A percentile compares a stretch with the other conserved stretches of the same genome.
These are phyloP conservation scores for Cygnus buccinator DNA, from an alignment of 2,113 vertebrate species.

Conservation along the genomic window DNA sequence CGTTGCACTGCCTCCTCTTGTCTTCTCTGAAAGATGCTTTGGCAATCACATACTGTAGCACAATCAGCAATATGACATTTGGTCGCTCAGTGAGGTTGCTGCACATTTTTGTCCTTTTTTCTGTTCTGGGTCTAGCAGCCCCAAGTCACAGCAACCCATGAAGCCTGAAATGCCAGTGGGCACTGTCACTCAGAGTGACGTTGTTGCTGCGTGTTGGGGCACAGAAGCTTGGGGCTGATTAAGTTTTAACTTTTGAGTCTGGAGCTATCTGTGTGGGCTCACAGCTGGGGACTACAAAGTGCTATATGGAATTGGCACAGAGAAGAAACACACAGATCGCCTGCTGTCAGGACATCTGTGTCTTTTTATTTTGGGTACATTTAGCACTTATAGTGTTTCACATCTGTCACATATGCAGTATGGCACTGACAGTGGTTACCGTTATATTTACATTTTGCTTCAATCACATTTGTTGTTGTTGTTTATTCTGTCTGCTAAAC, in stretches of 20 bases:
- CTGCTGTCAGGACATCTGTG: slow-evolving; percentile 75
- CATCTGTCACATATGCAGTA: slow-evolving; percentile 67
- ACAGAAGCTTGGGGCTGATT: slow-evolving; percentile 70
- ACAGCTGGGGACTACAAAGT: slow-evolving; percentile 71
- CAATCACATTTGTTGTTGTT: slow-evolving; percentile 43
- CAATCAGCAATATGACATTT: neutral
- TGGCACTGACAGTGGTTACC: slow-evolving; percentile 66
- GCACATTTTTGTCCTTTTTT: neutral
- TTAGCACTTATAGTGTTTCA: slow-evolving; percentile 70
- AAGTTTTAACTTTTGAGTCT: slow-evolving; percentile 66
- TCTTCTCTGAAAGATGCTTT: neutral
- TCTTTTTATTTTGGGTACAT: slow-evolving; percentile 76
- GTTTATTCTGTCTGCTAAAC: slow-evolving; percentile 52
- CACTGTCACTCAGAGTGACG: neutral
- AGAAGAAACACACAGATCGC: slow-evolving; percentile 73
- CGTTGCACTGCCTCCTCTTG: neutral
- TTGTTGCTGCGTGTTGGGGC: slow-evolving; percentile 15
- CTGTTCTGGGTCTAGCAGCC: neutral
- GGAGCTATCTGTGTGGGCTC: slow-evolving; percentile 74
- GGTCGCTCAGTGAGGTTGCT: neutral
- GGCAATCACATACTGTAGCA: neutral
- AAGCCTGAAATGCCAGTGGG: fast-evolving
- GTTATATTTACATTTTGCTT: slow-evolving; percentile 63
- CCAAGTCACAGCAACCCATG: neutral
- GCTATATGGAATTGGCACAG: slow-evolving; percentile 72